phyloP scores from a whole-genome alignment of 2,113 vertebrate species.

The Pygoscelis antarcticus region DNA sequence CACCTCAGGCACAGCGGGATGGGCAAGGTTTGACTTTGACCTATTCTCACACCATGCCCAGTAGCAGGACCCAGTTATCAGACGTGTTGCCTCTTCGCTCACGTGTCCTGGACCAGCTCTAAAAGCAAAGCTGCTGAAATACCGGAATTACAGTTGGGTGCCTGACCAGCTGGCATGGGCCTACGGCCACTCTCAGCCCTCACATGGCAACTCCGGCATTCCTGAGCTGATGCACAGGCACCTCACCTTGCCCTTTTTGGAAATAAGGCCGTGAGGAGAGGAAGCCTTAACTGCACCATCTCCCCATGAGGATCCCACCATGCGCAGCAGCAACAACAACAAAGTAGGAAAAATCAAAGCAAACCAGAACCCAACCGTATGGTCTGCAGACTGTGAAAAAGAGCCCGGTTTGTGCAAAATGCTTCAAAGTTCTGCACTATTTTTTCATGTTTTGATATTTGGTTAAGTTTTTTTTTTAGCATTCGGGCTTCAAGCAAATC shows the following conservation, averaged over 20 bases:
- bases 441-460: neutral
- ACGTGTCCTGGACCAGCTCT: neutral
- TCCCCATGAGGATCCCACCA: neutral
- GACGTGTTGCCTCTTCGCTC: neutral
- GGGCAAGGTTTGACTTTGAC: neutral
- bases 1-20: fast-evolving
- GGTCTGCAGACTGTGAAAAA: neutral
- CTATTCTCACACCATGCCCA: neutral
- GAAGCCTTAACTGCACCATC: neutral
- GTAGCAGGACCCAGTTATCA: neutral
- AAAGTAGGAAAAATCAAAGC: neutral
- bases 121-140: neutral
- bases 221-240: neutral
- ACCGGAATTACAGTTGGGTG: neutral
- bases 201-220: fast-evolving
- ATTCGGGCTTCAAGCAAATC: neutral
- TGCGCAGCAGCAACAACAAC: too few species aligned
- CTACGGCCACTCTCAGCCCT: neutral
- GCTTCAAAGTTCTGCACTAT: neutral
- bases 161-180: neutral
- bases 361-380: neutral
- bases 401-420: neutral
- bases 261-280: fast-evolving
- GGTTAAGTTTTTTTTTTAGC: neutral
- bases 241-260: neutral